Evolutionary conservation across 30 jellyfish, hydroid and myxozoan species (phyloP).

Genomic region (Rhopilema esculentum): DNA sequence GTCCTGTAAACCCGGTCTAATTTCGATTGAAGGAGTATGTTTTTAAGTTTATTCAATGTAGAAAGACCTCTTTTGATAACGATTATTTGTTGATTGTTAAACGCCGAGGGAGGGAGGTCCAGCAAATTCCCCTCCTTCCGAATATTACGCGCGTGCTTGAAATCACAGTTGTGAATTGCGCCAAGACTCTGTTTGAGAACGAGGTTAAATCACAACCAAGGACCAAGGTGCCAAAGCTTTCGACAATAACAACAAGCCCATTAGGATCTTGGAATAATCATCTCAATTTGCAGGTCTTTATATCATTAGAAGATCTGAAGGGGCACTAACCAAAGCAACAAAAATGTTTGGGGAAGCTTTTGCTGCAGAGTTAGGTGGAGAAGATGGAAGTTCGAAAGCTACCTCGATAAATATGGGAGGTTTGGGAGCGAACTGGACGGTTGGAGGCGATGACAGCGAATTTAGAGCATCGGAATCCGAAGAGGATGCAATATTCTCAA

Average conservation of each 20-base stretch:
- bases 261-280: background rate
- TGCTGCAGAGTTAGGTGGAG: slow-evolving; percentile 61
- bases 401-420: slow-evolving; percentile 1
- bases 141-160: background rate
- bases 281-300: background rate
- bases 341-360: slow-evolving; percentile 70
- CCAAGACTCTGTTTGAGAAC: background rate
- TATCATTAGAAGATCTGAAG: too few relatives aligned
- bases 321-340: too few relatives aligned
- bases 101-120: too few relatives aligned
- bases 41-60: too few relatives aligned
- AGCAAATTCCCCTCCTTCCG: too few relatives aligned
- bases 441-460: slow-evolving; percentile 48
- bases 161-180: background rate
- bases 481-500: slow-evolving; percentile 53
- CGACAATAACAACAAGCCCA: background rate
- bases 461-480: slow-evolving; percentile 32
- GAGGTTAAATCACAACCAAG: background rate
- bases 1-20: too few relatives aligned
- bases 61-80: too few relatives aligned
- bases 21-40: too few relatives aligned
- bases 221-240: too few relatives aligned
- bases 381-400: background rate
- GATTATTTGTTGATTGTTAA: too few relatives aligned
- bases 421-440: slow-evolving; percentile 57